These are phyloP conservation scores for Galerucella nymphaeae DNA, from an alignment of 2,888 invertebrate genomes.

Conservation along the genomic window DNA sequence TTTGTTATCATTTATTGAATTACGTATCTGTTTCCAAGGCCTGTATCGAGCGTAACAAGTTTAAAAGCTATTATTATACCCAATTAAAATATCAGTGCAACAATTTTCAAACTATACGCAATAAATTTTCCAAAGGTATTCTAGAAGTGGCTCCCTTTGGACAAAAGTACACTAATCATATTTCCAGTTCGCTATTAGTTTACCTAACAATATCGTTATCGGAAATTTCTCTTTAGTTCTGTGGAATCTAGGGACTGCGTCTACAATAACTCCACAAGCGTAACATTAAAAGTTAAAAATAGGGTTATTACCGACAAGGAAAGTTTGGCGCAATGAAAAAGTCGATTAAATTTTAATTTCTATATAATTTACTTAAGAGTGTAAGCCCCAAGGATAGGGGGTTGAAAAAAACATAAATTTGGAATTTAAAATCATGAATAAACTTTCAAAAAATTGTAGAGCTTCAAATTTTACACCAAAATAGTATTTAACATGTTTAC, in stretches of 20 bases:
- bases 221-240: conserved; percentile 34
- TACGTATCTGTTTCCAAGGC: not conserved
- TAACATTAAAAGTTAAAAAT: not conserved
- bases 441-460: no score
- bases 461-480: no score
- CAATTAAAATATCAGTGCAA: not conserved
- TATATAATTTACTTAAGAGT: no score
- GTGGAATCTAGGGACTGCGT: conserved; percentile 3
- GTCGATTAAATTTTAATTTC: no score
- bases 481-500: no score
- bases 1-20: not conserved
- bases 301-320: not conserved
- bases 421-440: no score
- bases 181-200: conserved; percentile 34
- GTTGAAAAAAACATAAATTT: no score
- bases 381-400: no score
- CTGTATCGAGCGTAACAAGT: not conserved
- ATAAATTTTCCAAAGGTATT: conserved; percentile 20
- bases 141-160: conserved; percentile 1
- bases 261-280: not conserved
- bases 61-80: not conserved
- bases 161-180: conserved; percentile 34
- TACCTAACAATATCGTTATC: conserved; percentile 32
- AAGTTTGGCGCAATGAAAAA: no score
- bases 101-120: not conserved